phyloP scores from a whole-genome alignment of 30 jellyfish, hydroid and myxozoan genomes.

The Aurelia sp. region DNA sequence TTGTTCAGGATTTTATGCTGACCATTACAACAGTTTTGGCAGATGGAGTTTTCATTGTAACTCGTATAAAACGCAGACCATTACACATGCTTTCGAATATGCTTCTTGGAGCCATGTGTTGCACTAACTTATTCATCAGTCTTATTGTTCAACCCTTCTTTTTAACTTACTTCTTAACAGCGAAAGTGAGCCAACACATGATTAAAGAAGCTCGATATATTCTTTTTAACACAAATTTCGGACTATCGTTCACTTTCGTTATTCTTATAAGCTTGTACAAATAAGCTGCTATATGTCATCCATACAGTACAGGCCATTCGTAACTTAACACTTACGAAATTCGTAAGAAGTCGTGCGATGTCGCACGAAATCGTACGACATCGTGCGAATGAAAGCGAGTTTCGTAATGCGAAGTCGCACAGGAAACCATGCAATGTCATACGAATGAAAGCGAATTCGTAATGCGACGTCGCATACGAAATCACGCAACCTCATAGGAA shows the following conservation, averaged over 20 bases:
- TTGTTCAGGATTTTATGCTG: slow-evolving; percentile 2
- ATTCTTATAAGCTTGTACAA: slow-evolving; percentile 28
- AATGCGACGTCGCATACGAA: too few relatives aligned
- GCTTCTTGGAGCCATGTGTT: slow-evolving; percentile 40
- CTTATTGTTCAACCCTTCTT: slow-evolving; percentile 8
- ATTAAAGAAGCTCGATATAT: neutral
- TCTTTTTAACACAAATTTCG: slow-evolving; percentile 5
- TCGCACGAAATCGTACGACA: too few relatives aligned
- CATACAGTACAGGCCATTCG: too few relatives aligned
- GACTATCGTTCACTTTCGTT: slow-evolving; percentile 20
- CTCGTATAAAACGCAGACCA: slow-evolving; percentile 7
- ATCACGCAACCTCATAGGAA: too few relatives aligned
- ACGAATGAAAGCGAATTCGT: too few relatives aligned
- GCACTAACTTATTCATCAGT: slow-evolving; percentile 6
- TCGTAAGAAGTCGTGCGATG: too few relatives aligned
- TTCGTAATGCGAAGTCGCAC: too few relatives aligned
- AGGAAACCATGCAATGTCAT: too few relatives aligned
- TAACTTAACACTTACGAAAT: too few relatives aligned
- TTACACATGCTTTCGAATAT: slow-evolving; percentile 34
- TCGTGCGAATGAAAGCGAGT: too few relatives aligned
- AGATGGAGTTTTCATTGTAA: neutral
- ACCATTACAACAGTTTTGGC: neutral
- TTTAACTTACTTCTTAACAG: neutral
- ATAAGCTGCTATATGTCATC: slow-evolving; percentile 46
- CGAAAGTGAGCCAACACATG: neutral